phyloP scores from a whole-genome alignment of 2,797 vertebrate genomes.

The Phrynocephalus forsythii region DNA sequence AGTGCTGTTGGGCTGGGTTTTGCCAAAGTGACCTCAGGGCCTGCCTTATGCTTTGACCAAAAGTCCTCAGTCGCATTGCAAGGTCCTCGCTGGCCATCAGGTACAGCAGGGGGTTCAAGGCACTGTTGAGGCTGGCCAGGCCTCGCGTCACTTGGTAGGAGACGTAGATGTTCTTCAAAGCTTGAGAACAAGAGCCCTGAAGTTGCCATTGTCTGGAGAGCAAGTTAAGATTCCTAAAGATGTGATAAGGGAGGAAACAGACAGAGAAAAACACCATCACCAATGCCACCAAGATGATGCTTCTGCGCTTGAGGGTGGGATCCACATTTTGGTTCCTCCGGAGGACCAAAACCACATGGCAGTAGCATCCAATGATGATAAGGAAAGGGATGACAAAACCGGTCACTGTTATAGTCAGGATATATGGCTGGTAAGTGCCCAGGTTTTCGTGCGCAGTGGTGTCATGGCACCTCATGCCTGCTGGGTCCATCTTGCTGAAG shows the following conservation, averaged over 20 bases:
- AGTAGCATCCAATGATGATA: slow-evolving; percentile 81
- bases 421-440: slow-evolving; percentile 72
- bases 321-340: slow-evolving; percentile 74
- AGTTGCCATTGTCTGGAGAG: slow-evolving; percentile 70
- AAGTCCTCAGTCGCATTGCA: slow-evolving; percentile 54
- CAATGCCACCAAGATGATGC: slow-evolving; percentile 78
- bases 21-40: slow-evolving; percentile 51
- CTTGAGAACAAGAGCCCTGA: slow-evolving; percentile 61
- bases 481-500: slow-evolving; percentile 73
- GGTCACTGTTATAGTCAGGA: slow-evolving; percentile 69
- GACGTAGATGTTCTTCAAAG: slow-evolving; percentile 74
- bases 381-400: slow-evolving; percentile 81
- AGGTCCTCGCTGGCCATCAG: slow-evolving; percentile 79
- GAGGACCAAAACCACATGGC: slow-evolving; percentile 79
- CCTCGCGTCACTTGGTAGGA: slow-evolving; percentile 83
- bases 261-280: slow-evolving; percentile 81
- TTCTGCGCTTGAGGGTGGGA: slow-evolving; percentile 75
- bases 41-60: slow-evolving; percentile 41
- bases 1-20: not conserved
- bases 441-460: slow-evolving; percentile 66
- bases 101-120: slow-evolving; percentile 84
- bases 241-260: slow-evolving; percentile 86
- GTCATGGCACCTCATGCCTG: slow-evolving; percentile 69
- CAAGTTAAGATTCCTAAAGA: slow-evolving; percentile 82
- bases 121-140: slow-evolving; percentile 83